Evolutionary conservation across 2,113 vertebrate species (phyloP).

Genomic region (Catharus bicknelli): DNA sequence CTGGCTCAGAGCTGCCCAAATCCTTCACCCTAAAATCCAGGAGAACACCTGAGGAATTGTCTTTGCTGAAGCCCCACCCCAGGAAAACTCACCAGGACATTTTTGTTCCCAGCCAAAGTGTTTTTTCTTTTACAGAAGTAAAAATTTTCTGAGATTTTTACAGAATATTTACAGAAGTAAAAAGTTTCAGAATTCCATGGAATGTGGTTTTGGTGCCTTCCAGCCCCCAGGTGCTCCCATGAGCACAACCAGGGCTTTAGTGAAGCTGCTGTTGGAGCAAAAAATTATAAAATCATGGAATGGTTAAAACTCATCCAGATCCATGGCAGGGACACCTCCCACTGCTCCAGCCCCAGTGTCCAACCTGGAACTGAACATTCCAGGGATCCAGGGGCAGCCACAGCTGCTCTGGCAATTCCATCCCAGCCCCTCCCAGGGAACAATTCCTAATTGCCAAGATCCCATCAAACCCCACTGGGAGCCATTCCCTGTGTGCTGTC

Average conservation of each 20-base stretch:
- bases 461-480: too few relatives aligned
- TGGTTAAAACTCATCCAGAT: neutral
- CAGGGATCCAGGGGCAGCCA: neutral
- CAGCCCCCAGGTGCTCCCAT: neutral
- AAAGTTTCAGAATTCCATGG: neutral
- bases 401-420: too few relatives aligned
- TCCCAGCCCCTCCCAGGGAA: too few relatives aligned
- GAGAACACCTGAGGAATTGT: neutral
- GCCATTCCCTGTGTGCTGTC: neutral
- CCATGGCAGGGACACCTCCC: neutral
- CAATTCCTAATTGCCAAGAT: too few relatives aligned
- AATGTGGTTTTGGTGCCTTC: neutral
- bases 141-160: neutral
- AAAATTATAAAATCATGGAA: neutral
- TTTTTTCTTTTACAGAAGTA: accelerated
- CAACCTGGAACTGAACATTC: neutral
- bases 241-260: neutral
- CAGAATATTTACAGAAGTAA: too few relatives aligned
- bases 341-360: neutral
- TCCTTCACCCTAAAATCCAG: neutral
- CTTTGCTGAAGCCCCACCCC: neutral
- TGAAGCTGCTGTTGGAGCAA: neutral
- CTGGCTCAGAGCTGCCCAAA: neutral
- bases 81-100: neutral
- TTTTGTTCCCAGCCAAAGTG: neutral